Conservation (phyloP, 2,797 vertebrate species). For the Tokudaia tokunoshimensis region DNA sequence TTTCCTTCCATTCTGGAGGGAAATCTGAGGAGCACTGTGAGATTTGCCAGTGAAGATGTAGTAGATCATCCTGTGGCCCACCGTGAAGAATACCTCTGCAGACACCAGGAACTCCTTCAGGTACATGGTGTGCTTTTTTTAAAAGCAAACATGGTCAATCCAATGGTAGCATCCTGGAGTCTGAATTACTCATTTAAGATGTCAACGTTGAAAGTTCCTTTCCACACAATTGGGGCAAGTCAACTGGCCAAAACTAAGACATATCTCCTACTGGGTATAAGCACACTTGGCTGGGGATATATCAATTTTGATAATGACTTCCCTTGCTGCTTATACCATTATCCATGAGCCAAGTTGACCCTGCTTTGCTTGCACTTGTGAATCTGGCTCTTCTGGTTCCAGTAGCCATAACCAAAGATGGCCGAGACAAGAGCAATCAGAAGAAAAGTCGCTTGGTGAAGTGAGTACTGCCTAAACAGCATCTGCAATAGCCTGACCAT, state of each 20-base stretch:
- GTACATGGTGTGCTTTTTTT: conserved; percentile 74
- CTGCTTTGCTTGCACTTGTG: not conserved
- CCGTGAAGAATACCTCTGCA: conserved; percentile 78
- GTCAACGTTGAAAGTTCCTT: conserved; percentile 81
- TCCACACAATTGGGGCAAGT: conserved; percentile 85
- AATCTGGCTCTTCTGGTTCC: not conserved
- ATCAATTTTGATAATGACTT: not conserved
- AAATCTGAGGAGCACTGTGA: conserved; percentile 37
- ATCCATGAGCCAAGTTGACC: not conserved
- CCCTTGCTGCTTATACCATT: not conserved
- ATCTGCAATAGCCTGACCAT: not conserved
- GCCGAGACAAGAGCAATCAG: not conserved
- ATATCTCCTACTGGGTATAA: not conserved
- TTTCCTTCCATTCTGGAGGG: conserved; percentile 2
- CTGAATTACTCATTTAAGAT: conserved; percentile 81
- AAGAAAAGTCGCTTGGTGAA: not conserved
- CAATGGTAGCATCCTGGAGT: conserved; percentile 75
- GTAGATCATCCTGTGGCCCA: conserved; percentile 80
- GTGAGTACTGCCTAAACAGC: no score
- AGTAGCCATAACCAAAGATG: not conserved
- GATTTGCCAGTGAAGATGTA: conserved; percentile 82
- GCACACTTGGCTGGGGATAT: not conserved
- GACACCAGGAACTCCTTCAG: conserved; percentile 77
- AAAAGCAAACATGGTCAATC: conserved; percentile 83
- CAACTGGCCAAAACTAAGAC: conserved; percentile 77